These are phyloP conservation scores for Meteorus colon DNA, from an alignment of 2,888 invertebrate species.

Conservation along the genomic window DNA sequence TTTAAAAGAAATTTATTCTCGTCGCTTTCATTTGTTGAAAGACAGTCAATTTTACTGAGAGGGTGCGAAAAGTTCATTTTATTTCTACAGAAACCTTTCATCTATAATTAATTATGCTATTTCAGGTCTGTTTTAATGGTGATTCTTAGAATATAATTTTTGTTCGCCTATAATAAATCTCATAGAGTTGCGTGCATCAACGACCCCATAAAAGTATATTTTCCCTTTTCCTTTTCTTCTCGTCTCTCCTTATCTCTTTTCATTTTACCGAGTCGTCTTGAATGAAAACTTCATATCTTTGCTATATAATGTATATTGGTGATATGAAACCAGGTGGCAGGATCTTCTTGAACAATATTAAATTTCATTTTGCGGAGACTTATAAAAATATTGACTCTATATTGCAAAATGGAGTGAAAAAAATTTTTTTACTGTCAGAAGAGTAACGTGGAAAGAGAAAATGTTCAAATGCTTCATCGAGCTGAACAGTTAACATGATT, in stretches of 20 bases:
- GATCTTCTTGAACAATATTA: neutral
- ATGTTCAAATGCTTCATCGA: neutral
- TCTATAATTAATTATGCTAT: too few relatives aligned
- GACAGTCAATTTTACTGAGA: too few relatives aligned
- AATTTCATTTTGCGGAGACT: too few relatives aligned
- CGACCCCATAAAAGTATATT: conserved; percentile 31
- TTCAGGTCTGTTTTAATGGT: too few relatives aligned
- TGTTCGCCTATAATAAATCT: conserved; percentile 9
- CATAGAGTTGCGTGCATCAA: conserved; percentile 23
- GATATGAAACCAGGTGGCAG: conserved; percentile 16
- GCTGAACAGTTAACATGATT: neutral
- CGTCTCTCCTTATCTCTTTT: neutral
- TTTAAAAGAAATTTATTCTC: too few relatives aligned
- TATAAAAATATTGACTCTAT: too few relatives aligned
- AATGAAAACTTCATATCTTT: conserved; percentile 20
- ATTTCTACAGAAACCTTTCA: too few relatives aligned
- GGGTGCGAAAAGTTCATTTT: too few relatives aligned
- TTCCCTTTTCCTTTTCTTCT: neutral
- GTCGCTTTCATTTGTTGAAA: too few relatives aligned
- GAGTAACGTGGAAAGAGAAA: neutral
- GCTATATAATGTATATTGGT: conserved; percentile 6
- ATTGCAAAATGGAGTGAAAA: too few relatives aligned
- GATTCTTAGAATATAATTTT: neutral
- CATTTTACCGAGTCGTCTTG: too few relatives aligned
- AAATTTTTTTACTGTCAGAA: too few relatives aligned